Evolutionary conservation across 35 echinoderm and acorn worm genomes (phyloP).

Genomic region (Anneissia japonica): DNA sequence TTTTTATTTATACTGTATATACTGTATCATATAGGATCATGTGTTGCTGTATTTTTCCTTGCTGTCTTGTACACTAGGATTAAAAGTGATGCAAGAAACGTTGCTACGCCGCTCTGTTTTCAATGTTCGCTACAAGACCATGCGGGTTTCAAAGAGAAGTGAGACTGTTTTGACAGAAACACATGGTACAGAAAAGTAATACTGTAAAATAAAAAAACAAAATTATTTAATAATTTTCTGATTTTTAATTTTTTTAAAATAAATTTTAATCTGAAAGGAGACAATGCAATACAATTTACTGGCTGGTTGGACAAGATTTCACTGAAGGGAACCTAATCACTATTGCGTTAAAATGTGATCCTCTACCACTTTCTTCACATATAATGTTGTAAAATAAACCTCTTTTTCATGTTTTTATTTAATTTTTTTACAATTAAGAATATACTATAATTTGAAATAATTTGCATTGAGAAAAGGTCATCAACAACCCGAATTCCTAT

Average conservation of each 20-base stretch:
- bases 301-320: not conserved
- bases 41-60: constrained; percentile 81
- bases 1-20: too few relatives aligned
- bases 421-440: too few relatives aligned
- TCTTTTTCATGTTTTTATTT: too few relatives aligned
- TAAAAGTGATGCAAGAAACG: constrained; percentile 71
- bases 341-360: not conserved
- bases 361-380: not conserved
- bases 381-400: too few relatives aligned
- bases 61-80: constrained; percentile 87
- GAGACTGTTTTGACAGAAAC: constrained; percentile 81
- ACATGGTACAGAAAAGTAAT: constrained; percentile 73
- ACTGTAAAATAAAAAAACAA: not conserved
- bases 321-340: not conserved
- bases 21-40: constrained; percentile 57
- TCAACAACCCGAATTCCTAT: too few relatives aligned
- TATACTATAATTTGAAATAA: too few relatives aligned
- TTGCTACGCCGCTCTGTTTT: constrained; percentile 60
- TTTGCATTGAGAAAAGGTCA: too few relatives aligned
- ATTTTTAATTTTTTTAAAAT: not conserved
- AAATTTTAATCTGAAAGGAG: not conserved
- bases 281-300: not conserved
- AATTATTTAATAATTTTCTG: not conserved
- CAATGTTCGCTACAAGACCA: constrained; percentile 75
- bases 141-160: constrained; percentile 63